A percentile compares a stretch with the other conserved stretches of the same genome.
These are phyloP conservation scores for Oreochromis niloticus DNA, from an alignment of 2,113 vertebrate genomes.

Conservation along the genomic window DNA sequence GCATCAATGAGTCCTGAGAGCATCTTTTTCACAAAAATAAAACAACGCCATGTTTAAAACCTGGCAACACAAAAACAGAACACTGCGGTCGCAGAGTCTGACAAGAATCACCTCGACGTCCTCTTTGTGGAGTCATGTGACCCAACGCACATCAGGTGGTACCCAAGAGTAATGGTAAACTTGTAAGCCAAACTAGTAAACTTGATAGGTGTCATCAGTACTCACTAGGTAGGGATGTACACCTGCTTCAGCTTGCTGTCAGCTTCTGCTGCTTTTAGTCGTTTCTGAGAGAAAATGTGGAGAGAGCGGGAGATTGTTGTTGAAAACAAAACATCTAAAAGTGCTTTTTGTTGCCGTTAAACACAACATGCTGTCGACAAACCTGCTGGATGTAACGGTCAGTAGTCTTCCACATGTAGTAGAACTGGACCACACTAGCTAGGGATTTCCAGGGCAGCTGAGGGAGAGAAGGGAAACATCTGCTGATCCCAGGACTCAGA, in stretches of 20 bases:
- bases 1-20: not conserved
- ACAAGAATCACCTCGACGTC: not conserved
- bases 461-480: not conserved
- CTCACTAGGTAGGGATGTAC: slow-evolving; percentile 95
- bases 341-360: not conserved
- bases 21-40: not conserved
- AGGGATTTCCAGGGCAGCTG: slow-evolving; percentile 94
- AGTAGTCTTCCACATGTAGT: slow-evolving; percentile 98
- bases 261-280: slow-evolving; percentile 89
- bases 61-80: accelerated
- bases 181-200: not conserved
- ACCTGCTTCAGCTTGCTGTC: slow-evolving; percentile 94
- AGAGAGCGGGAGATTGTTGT: not conserved
- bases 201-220: not conserved
- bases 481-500: not conserved
- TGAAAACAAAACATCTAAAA: accelerated
- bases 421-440: slow-evolving; percentile 93
- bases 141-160: not conserved
- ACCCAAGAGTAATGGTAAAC: not conserved
- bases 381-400: slow-evolving; percentile 95
- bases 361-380: not conserved
- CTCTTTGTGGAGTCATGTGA: not conserved
- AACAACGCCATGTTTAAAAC: not conserved
- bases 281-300: slow-evolving; percentile 71
- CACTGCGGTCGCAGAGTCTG: not conserved